Evolutionary conservation across 2,888 invertebrate species (phyloP).

Genomic region (Papilio elwesi): DNA sequence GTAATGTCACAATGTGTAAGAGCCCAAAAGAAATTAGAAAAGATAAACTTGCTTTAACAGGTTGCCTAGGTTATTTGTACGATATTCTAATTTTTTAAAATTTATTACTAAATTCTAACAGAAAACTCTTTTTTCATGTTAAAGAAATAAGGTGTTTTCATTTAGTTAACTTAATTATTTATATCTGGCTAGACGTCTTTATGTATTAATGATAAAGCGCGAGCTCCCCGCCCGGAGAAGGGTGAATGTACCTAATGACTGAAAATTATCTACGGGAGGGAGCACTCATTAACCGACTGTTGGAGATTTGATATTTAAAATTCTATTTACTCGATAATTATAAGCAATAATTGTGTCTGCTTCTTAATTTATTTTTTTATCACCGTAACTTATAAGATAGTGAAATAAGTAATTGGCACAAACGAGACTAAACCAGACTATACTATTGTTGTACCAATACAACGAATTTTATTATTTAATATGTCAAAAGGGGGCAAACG

Average conservation of each 20-base stretch:
- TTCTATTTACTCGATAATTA: slow-evolving; percentile 10
- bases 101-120: too few relatives aligned
- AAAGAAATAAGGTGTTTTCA: not conserved
- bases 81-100: too few relatives aligned
- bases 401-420: too few relatives aligned
- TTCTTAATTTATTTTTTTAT: not conserved
- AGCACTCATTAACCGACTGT: slow-evolving; percentile 11
- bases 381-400: too few relatives aligned
- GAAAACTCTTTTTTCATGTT: not conserved
- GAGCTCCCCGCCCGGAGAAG: slow-evolving; percentile 6
- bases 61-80: too few relatives aligned
- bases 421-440: too few relatives aligned
- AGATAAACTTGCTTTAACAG: too few relatives aligned
- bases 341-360: not conserved
- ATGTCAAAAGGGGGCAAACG: too few relatives aligned
- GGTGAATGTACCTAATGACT: slow-evolving; percentile 29
- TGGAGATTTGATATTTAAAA: not conserved
- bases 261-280: slow-evolving; percentile 29
- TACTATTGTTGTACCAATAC: too few relatives aligned
- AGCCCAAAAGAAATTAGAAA: too few relatives aligned
- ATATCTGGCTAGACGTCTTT: slow-evolving; percentile 24
- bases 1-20: too few relatives aligned
- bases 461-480: too few relatives aligned
- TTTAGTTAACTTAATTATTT: slow-evolving; percentile 15
- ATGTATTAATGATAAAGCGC: slow-evolving; percentile 16